Conservation (phyloP, 2,797 vertebrate genomes). For the Bryconaethiops microstoma region DNA sequence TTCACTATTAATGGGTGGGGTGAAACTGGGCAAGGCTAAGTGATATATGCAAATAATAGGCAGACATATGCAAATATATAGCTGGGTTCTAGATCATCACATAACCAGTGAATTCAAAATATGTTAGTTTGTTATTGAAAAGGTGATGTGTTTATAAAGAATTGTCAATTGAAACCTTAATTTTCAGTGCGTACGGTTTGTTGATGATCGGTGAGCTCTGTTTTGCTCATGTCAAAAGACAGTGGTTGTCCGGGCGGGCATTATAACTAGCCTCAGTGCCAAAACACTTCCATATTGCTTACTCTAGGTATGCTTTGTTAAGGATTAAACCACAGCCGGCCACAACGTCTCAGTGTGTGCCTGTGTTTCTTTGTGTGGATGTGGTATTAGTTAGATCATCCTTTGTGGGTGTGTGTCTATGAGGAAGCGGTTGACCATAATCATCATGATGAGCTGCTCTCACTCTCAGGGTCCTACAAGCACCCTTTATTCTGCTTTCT, state of each 20-base stretch:
- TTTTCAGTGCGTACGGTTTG: too few relatives aligned
- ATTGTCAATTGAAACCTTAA: too few relatives aligned
- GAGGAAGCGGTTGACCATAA: slow-evolving; percentile 40
- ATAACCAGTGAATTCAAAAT: too few relatives aligned
- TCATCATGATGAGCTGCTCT: slow-evolving; percentile 8
- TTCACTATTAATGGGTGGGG: too few relatives aligned
- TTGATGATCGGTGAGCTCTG: too few relatives aligned
- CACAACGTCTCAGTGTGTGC: neutral
- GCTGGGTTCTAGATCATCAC: too few relatives aligned
- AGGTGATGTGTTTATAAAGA: too few relatives aligned
- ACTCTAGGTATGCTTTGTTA: neutral
- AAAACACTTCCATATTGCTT: neutral
- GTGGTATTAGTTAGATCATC: slow-evolving; percentile 5
- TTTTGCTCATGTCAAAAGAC: too few relatives aligned
- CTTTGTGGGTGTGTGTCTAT: slow-evolving; percentile 21
- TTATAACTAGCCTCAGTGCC: neutral
- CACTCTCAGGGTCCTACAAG: slow-evolving; percentile 4
- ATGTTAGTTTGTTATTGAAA: too few relatives aligned
- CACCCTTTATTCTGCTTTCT: slow-evolving; percentile 5
- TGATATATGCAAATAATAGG: too few relatives aligned
- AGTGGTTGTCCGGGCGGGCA: neutral
- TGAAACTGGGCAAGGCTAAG: too few relatives aligned
- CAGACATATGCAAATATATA: too few relatives aligned
- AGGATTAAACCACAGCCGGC: neutral
- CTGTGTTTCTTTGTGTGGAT: slow-evolving; percentile 22